These are phyloP conservation scores for Sciurus carolinensis DNA, from an alignment of 2,797 vertebrate genomes.

Conservation along the genomic window DNA sequence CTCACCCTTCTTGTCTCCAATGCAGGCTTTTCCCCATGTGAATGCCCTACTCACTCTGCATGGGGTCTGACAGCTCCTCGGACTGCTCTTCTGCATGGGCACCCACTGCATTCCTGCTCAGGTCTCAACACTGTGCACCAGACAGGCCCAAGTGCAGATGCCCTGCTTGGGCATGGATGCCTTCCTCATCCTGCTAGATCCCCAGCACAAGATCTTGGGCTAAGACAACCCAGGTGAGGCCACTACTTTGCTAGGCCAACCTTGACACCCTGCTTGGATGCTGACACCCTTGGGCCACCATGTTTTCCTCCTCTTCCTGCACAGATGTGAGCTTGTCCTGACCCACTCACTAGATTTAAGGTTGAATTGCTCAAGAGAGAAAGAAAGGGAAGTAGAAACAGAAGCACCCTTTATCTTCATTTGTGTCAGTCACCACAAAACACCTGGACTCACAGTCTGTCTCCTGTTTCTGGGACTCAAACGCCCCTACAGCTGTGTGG, in stretches of 20 bases:
- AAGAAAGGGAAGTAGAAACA: not conserved
- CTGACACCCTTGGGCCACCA: not conserved
- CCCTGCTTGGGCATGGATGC: not conserved
- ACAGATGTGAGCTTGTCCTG: not conserved
- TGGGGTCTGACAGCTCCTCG: not conserved
- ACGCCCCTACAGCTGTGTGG: not conserved
- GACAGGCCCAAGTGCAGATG: not conserved
- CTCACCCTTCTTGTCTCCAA: not conserved
- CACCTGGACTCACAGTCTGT: not conserved
- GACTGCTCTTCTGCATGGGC: fast-evolving
- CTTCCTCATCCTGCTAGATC: not conserved
- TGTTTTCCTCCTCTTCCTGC: not conserved
- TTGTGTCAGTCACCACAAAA: not conserved
- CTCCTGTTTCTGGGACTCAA: fast-evolving
- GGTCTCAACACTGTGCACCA: no score
- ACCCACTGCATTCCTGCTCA: not conserved
- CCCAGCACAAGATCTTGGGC: no score
- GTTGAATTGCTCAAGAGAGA: not conserved
- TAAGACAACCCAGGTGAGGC: not conserved
- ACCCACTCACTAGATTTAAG: not conserved
- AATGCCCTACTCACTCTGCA: not conserved
- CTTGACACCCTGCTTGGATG: not conserved
- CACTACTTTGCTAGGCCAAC: not conserved
- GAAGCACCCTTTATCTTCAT: not conserved
- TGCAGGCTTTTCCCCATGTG: not conserved